Conservation (phyloP, 1,140 invertebrate genomes). For the Maniola jurtina region DNA sequence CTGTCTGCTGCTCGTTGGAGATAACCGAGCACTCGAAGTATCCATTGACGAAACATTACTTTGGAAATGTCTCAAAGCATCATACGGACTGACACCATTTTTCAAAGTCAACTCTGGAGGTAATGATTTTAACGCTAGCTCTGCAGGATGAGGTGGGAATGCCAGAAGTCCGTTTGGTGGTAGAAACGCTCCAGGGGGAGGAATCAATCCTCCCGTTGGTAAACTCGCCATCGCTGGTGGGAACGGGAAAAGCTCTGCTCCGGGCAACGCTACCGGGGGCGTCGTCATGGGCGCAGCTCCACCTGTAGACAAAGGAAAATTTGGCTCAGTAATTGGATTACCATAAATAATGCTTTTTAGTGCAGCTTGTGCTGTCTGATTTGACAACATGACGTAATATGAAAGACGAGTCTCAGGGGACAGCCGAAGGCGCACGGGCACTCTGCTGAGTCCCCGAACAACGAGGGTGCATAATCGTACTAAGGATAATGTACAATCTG, state of each 20-base stretch:
- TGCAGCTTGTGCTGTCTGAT: slow-evolving; percentile 53
- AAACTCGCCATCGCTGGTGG: slow-evolving; percentile 72
- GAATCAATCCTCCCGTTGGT: slow-evolving; percentile 75
- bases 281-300: slow-evolving; percentile 64
- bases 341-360: slow-evolving; percentile 41
- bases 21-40: slow-evolving; percentile 72
- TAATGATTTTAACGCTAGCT: slow-evolving; percentile 65
- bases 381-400: slow-evolving; percentile 72
- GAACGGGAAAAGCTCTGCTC: slow-evolving; percentile 72
- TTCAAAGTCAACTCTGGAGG: slow-evolving; percentile 65
- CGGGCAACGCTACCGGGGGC: slow-evolving; percentile 76
- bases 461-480: slow-evolving; percentile 78
- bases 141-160: slow-evolving; percentile 71
- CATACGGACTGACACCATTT: slow-evolving; percentile 65
- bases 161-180: slow-evolving; percentile 69
- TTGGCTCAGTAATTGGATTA: slow-evolving; percentile 38
- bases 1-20: slow-evolving; percentile 79
- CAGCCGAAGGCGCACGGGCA: slow-evolving; percentile 58
- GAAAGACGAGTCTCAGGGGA: slow-evolving; percentile 69
- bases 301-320: slow-evolving; percentile 66
- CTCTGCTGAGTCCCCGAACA: slow-evolving; percentile 72
- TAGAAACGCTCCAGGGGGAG: slow-evolving; percentile 74
- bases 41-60: slow-evolving; percentile 73
- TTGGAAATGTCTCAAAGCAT: slow-evolving; percentile 70
- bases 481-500: slow-evolving; percentile 79